Percentiles rank a stretch among this genome's conserved stretches.
phyloP scores from a whole-genome alignment of 1,140 invertebrate species.

The Penaeus vannamei region DNA sequence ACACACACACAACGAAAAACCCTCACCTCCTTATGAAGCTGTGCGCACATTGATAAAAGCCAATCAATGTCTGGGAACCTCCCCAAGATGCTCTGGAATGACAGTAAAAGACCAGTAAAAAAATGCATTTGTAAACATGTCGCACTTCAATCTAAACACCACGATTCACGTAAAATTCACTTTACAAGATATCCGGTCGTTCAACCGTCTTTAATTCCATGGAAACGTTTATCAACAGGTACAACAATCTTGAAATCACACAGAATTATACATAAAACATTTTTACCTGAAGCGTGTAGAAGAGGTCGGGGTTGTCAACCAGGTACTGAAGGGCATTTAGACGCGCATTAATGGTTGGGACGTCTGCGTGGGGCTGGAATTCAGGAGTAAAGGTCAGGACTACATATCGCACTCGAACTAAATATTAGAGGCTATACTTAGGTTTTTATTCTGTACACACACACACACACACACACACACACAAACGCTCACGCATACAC shows the following conservation, averaged over 20 bases:
- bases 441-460: no score
- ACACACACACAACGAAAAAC: neutral
- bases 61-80: conserved; percentile 78
- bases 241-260: neutral
- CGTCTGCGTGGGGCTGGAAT: conserved; percentile 81
- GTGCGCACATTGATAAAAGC: conserved; percentile 76
- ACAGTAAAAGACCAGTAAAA: neutral
- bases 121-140: no score
- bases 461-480: neutral
- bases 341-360: conserved; percentile 78
- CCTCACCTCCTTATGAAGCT: conserved; percentile 70
- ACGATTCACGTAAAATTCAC: no score
- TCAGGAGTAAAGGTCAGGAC: neutral
- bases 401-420: no score
- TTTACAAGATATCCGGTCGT: no score
- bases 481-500: no score
- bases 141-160: no score
- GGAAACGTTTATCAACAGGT: no score
- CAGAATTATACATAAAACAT: neutral
- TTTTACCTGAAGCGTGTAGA: conserved; percentile 74
- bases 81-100: conserved; percentile 71
- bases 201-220: no score
- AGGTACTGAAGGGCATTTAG: conserved; percentile 84
- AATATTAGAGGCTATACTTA: no score
- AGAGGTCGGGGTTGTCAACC: conserved; percentile 77